phyloP scores from a whole-genome alignment of 2,113 vertebrate genomes.

The Forbesichthys papilliferus region DNA sequence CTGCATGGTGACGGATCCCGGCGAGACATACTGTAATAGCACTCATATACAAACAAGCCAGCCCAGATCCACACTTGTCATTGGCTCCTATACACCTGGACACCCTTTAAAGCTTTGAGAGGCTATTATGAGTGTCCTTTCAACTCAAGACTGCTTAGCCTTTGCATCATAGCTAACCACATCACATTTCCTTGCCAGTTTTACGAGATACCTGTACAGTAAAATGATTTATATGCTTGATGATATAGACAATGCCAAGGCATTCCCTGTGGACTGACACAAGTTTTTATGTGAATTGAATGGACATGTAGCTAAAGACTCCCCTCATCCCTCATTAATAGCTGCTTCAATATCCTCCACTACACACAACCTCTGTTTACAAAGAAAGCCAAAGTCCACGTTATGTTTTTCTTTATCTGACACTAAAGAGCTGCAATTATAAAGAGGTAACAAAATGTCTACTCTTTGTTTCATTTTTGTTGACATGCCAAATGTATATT shows the following conservation, averaged over 20 bases:
- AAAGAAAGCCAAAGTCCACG: constrained; percentile 74
- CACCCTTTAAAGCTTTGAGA: constrained; percentile 1
- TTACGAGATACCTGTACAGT: too few species aligned
- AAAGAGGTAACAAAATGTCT: constrained; percentile 33
- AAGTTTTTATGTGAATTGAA: not conserved
- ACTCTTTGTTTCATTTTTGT: constrained; percentile 6
- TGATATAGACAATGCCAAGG: too few species aligned
- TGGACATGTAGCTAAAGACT: constrained; percentile 63
- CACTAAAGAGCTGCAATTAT: constrained; percentile 22
- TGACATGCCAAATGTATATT: not conserved
- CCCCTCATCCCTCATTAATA: constrained; percentile 20
- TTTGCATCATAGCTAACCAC: not conserved
- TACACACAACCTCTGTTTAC: constrained; percentile 58
- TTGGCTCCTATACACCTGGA: constrained; percentile 30
- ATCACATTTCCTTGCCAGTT: too few species aligned
- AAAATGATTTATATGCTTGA: too few species aligned
- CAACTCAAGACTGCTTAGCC: not conserved
- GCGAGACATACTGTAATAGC: constrained; percentile 43
- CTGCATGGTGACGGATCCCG: constrained; percentile 68
- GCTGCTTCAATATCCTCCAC: constrained; percentile 31
- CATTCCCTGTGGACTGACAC: too few species aligned
- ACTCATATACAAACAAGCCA: constrained; percentile 11
- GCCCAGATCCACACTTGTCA: constrained; percentile 25
- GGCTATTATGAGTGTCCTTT: not conserved
- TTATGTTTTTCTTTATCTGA: constrained; percentile 49